Conservation (phyloP, 2,113 vertebrate species). For the Eptesicus fuscus region DNA sequence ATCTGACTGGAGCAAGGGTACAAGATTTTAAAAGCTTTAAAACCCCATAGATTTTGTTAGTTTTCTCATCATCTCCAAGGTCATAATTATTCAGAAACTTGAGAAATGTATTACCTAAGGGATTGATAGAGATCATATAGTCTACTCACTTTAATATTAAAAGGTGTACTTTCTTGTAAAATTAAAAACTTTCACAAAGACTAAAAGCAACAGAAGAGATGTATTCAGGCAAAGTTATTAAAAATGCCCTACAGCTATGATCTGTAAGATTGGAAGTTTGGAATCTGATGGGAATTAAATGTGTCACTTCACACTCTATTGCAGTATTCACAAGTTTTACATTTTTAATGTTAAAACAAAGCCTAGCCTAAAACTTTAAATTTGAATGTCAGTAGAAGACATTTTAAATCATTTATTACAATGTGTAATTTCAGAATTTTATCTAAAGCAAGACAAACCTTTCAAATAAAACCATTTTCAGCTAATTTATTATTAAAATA, state of each 20-base stretch:
- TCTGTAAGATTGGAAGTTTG: constrained; percentile 41
- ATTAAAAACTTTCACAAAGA: constrained; percentile 64
- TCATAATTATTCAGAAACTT: constrained; percentile 61
- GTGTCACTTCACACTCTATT: constrained; percentile 9
- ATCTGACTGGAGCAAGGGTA: not conserved
- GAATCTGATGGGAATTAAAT: constrained; percentile 41
- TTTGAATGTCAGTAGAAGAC: constrained; percentile 36
- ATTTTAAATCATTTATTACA: constrained; percentile 13
- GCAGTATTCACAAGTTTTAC: not conserved
- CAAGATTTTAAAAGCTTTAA: constrained; percentile 37
- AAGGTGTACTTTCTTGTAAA: constrained; percentile 58
- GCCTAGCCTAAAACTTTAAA: constrained; percentile 29
- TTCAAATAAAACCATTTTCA: constrained; percentile 4
- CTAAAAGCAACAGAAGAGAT: constrained; percentile 58
- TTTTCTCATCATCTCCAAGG: constrained; percentile 54
- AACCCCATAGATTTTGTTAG: not conserved
- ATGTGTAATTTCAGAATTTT: not conserved
- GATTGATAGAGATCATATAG: constrained; percentile 50
- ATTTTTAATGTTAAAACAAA: constrained; percentile 59
- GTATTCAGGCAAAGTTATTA: constrained; percentile 58
- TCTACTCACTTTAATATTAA: constrained; percentile 51
- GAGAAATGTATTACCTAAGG: constrained; percentile 31
- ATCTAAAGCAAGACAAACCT: not conserved
- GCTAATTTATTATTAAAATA: not conserved
- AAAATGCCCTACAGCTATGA: constrained; percentile 57